Evolutionary conservation across 2,888 invertebrate genomes (phyloP), one percentile per base, ranked within the genome.

Genomic region (Nymphalis urticae): DNA sequence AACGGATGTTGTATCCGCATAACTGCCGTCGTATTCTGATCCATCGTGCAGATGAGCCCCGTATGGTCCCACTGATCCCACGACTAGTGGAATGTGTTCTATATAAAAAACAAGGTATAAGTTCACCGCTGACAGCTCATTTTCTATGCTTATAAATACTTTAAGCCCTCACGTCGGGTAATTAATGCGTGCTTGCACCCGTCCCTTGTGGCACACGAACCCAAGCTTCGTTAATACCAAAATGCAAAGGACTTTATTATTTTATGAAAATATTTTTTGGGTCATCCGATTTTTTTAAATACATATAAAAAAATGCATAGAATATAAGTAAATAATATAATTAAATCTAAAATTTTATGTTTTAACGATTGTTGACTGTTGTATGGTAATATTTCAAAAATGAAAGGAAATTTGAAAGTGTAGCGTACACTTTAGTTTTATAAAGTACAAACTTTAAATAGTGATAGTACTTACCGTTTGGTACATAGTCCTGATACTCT

Each of bases 1-100:
- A 47, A 91, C 88, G 5, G 95, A 85, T 1, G 96, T 94, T 65
- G 90, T 94, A 72, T 95, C 94, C 0, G 95, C 95, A 82, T 97
- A 97, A 71, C 94, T 94, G 21, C 98, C 98, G n/a, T 95, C 95
- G 85, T 98, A 99, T 85, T 99, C 99, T 0, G 98, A 98, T 16
- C 97, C 97, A 85, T 99, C 97, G 81, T 96, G 96, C 50, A 98
- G 92, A 79, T 95, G 96, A 0, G 98, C 98, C 0, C 98, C 98
- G 84, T 97, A 98, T 0, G 98, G 97, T 0, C 98, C 98, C 71
- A 98, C 95, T 0, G 98, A 97, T 0, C 97, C 98, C 27, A 97
- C 97, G 60, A 98, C 94, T 76, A 95, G 82, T 16, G 97, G 92
- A 68, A 77, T 74, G 75, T 84, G 81, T 77, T 88, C 92, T 89